A percentile compares a stretch with the other conserved stretches of the same genome.
phyloP scores from a whole-genome alignment of 23 tunicate species.

The Ascidia mentula region DNA sequence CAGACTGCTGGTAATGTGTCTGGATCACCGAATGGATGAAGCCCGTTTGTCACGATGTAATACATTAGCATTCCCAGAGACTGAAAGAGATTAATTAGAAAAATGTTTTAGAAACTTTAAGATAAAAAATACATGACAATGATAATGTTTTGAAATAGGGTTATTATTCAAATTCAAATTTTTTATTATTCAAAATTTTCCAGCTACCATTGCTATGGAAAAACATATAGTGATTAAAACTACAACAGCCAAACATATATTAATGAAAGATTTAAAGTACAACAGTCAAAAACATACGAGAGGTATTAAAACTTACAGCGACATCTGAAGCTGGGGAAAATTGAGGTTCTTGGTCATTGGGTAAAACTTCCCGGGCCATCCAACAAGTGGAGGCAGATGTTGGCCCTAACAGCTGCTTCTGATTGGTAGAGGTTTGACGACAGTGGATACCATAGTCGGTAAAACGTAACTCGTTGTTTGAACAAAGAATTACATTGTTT shows the following conservation, averaged over 20 bases:
- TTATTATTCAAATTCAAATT: too few species aligned
- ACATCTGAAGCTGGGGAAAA: conserved; percentile 51
- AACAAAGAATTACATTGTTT: conserved; percentile 45
- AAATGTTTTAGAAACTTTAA: too few species aligned
- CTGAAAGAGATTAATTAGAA: conserved; percentile 9
- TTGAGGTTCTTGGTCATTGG: not conserved
- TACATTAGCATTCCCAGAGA: conserved; percentile 82
- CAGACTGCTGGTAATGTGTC: conserved; percentile 43
- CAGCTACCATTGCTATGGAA: too few species aligned
- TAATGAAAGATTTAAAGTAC: not conserved
- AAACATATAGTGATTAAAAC: too few species aligned
- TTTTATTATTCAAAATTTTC: too few species aligned
- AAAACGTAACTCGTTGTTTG: conserved; percentile 36
- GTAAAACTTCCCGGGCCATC: conserved; percentile 53
- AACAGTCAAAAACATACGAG: conserved; percentile 1
- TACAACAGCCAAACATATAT: too few species aligned
- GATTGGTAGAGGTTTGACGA: conserved; percentile 4
- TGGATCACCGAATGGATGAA: conserved; percentile 88
- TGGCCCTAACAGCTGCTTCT: conserved; percentile 15
- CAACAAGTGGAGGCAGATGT: conserved; percentile 39
- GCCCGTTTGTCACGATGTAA: conserved; percentile 67
- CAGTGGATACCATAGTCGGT: conserved; percentile 77
- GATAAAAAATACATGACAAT: too few species aligned
- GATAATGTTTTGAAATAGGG: too few species aligned
- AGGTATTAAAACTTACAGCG: conserved; percentile 14